Evolutionary conservation across 2,113 vertebrate species (phyloP).

Genomic region (Epinephelus cyanopodus): DNA sequence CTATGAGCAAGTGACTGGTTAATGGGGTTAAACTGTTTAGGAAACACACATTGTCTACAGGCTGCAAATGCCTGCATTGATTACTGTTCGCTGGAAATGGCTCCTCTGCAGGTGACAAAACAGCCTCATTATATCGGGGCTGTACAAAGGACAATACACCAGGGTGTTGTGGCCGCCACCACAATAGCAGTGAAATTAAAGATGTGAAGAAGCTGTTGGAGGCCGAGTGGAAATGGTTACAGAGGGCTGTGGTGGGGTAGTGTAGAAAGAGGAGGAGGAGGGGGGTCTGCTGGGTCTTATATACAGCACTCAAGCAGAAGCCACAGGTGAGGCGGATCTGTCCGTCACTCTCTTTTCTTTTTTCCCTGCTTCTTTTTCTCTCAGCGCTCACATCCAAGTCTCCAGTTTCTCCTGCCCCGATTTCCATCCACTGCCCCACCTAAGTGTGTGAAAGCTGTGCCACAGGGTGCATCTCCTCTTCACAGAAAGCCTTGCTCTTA

Average conservation of each 20-base stretch:
- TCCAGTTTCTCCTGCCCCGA: conserved; percentile 77
- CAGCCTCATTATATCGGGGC: conserved; percentile 57
- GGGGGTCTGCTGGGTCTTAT: conserved; percentile 18
- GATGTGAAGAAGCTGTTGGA: conserved; percentile 59
- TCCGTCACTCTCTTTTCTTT: conserved; percentile 53
- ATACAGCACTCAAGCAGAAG: conserved; percentile 10
- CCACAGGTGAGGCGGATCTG: conserved; percentile 62
- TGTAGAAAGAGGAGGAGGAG: neutral
- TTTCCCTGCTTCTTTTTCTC: conserved; percentile 45
- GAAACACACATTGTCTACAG: conserved; percentile 59
- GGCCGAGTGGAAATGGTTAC: conserved; percentile 47
- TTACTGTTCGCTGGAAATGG: conserved; percentile 58
- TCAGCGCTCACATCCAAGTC: conserved; percentile 57
- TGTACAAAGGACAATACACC: conserved; percentile 67
- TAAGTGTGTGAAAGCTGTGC: conserved; percentile 68
- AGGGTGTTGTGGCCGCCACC: conserved; percentile 59
- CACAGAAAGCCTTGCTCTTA: neutral
- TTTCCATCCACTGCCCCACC: conserved; percentile 61
- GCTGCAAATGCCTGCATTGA: conserved; percentile 63
- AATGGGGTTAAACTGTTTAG: conserved; percentile 63
- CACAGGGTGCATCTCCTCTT: conserved; percentile 23
- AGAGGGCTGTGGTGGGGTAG: conserved; percentile 16
- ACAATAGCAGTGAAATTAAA: conserved; percentile 79
- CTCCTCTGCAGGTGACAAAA: conserved; percentile 66
- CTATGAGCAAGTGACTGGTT: neutral